These are phyloP conservation scores for Ochropleura plecta DNA, from an alignment of 2,888 invertebrate species.

Conservation along the genomic window DNA sequence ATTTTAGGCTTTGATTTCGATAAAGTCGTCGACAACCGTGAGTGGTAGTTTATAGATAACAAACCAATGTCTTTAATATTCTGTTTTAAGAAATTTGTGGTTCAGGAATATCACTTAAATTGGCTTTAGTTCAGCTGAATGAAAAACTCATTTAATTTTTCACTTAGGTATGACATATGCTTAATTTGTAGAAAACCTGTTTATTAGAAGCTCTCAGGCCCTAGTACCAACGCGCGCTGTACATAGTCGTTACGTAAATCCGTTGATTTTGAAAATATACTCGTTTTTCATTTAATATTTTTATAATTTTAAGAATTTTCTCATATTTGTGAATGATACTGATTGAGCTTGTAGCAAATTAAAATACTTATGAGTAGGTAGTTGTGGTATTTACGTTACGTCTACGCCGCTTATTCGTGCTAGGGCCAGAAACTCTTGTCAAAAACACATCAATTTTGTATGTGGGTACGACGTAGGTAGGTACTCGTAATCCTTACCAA, in stretches of 20 bases:
- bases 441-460: no score
- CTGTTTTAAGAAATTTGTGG: background rate
- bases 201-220: background rate
- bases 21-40: background rate
- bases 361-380: no score
- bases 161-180: background rate
- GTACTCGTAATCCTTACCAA: background rate
- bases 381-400: no score
- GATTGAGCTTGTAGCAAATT: no score
- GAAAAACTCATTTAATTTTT: background rate
- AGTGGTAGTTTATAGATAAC: background rate
- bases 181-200: background rate
- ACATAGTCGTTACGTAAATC: no score
- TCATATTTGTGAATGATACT: no score
- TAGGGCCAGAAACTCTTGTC: no score
- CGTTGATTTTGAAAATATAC: no score
- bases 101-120: background rate
- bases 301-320: no score
- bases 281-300: no score
- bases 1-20: background rate
- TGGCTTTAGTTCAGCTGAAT: background rate
- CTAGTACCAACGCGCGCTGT: background rate
- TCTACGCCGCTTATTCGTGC: no score
- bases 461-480: background rate
- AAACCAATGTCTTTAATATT: background rate